A percentile compares a stretch with the other conserved stretches of the same genome.
Conservation (phyloP, 2,113 vertebrate genomes). For the Aegotheles bennettii region DNA sequence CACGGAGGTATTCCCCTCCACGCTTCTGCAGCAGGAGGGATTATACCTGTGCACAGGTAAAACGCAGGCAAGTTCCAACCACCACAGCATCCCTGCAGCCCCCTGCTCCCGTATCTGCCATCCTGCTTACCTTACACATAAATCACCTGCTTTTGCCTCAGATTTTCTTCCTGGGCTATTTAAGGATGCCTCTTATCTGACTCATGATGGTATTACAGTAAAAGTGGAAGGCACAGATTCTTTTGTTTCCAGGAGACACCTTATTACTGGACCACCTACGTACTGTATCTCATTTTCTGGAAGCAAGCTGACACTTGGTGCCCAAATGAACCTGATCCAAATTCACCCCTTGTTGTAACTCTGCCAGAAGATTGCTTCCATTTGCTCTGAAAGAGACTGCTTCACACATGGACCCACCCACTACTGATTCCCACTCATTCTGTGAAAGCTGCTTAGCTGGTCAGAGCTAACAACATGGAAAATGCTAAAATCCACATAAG, state of each 20-base stretch:
- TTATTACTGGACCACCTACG: not conserved
- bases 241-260: slow-evolving; percentile 10
- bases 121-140: not conserved
- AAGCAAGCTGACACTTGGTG: not conserved
- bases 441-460: not conserved
- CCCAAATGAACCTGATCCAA: slow-evolving; percentile 4
- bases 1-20: not conserved
- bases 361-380: not conserved
- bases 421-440: not conserved
- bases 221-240: not conserved
- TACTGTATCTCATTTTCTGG: not conserved
- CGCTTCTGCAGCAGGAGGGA: fast-evolving
- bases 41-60: not conserved
- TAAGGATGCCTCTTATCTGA: not conserved
- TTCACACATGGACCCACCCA: not conserved
- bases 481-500: not conserved
- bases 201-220: not conserved
- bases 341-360: not conserved
- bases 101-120: not conserved
- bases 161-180: not conserved
- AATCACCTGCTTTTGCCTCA: not conserved
- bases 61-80: not conserved
- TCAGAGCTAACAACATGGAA: not conserved
- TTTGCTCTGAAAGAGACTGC: not conserved
- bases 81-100: not conserved